Evolutionary conservation across 2,888 invertebrate species (phyloP).

Genomic region (Diloba caeruleocephala): DNA sequence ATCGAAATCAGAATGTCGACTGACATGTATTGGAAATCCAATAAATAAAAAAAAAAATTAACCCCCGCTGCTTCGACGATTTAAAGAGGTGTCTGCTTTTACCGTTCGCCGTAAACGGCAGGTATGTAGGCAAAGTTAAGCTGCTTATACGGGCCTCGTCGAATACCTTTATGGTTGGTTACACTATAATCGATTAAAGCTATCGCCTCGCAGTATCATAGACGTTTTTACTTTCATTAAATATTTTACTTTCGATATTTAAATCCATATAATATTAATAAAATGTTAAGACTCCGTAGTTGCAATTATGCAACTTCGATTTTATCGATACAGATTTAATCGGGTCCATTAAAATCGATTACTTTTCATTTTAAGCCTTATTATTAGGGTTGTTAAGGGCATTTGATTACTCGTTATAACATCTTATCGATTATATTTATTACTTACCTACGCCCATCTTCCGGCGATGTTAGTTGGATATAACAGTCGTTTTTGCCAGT

Average conservation of each 20-base stretch:
- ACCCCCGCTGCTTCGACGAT: constrained; percentile 29
- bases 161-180: constrained; percentile 30
- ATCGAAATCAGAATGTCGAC: constrained; percentile 16
- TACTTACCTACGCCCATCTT: constrained; percentile 48
- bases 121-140: constrained; percentile 35
- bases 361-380: constrained; percentile 53
- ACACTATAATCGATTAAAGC: constrained; percentile 47
- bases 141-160: constrained; percentile 23
- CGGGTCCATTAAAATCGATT: constrained; percentile 54
- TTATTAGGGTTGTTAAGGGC: constrained; percentile 51
- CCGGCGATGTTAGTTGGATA: constrained; percentile 33
- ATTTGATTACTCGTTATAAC: constrained; percentile 57
- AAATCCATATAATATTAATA: constrained; percentile 25
- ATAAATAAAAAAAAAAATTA: constrained; percentile 30
- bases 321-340: constrained; percentile 51
- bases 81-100: constrained; percentile 43
- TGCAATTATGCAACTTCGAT: constrained; percentile 38
- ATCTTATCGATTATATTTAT: constrained; percentile 54
- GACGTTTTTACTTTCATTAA: constrained; percentile 47
- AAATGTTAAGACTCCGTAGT: constrained; percentile 14
- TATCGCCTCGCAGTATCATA: constrained; percentile 25
- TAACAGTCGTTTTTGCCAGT: constrained; percentile 35
- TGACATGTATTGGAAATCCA: constrained; percentile 29
- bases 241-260: constrained; percentile 46
- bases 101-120: constrained; percentile 35